A percentile compares a stretch with the other conserved stretches of the same genome.
phyloP scores from a whole-genome alignment of 2,888 invertebrate species.

The Drosophila meridiana region DNA sequence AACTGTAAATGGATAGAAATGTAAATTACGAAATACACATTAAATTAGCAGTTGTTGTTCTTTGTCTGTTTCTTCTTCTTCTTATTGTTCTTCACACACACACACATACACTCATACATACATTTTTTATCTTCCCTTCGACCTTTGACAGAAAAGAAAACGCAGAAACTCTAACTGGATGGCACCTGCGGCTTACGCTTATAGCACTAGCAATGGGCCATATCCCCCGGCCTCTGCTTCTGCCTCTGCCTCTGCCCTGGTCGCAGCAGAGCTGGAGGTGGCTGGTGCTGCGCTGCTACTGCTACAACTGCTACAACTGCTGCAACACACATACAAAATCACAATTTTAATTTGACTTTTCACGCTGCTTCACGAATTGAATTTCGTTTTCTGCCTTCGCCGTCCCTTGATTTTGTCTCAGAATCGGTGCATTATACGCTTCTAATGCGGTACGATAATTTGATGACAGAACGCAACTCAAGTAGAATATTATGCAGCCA shows the following conservation, averaged over 20 bases:
- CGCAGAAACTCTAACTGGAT: not conserved
- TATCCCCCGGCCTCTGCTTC: conserved; percentile 4
- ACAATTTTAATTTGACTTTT: conserved; percentile 34
- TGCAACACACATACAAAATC: conserved; percentile 35
- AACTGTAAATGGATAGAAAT: conserved; percentile 36
- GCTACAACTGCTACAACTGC: not conserved
- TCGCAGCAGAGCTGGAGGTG: conserved; percentile 3
- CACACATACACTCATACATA: conserved; percentile 32
- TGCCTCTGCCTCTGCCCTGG: not conserved
- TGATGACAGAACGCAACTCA: conserved; percentile 37
- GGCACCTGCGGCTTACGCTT: conserved; percentile 44
- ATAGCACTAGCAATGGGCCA: conserved; percentile 35
- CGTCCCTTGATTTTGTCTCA: conserved; percentile 25
- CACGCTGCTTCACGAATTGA: conserved; percentile 49
- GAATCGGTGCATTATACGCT: conserved; percentile 49
- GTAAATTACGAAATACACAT: conserved; percentile 5
- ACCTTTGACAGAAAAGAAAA: conserved; percentile 31
- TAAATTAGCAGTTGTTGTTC: conserved; percentile 8
- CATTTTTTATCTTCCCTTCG: conserved; percentile 33
- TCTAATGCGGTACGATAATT: conserved; percentile 54
- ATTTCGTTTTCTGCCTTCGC: conserved; percentile 49
- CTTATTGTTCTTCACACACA: conserved; percentile 11
- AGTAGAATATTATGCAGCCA: conserved; percentile 73
- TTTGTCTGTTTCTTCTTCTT: not conserved
- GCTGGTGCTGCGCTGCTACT: conserved; percentile 13